A percentile compares a stretch with the other conserved stretches of the same genome.
These are phyloP conservation scores for Neelides folsomi DNA, from an alignment of 2,888 invertebrate species.

Conservation along the genomic window DNA sequence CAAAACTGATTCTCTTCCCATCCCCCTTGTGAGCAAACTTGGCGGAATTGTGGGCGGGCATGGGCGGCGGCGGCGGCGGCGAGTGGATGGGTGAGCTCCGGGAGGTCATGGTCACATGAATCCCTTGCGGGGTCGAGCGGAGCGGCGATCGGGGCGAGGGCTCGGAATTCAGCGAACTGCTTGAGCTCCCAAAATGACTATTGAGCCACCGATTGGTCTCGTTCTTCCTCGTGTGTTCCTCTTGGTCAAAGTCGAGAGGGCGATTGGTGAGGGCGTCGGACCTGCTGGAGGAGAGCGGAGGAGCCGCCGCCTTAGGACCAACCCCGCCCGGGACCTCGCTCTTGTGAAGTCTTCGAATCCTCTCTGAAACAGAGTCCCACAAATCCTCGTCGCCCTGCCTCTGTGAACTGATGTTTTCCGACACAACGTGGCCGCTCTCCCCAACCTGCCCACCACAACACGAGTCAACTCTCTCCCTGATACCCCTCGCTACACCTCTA, in stretches of 20 bases:
- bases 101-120: conserved; percentile 33
- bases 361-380: conserved; percentile 65
- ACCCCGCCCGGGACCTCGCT: conserved; percentile 12
- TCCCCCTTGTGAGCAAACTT: conserved; percentile 14
- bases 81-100: conserved; percentile 27
- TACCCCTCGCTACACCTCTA: too few species aligned
- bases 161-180: conserved; percentile 32
- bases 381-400: conserved; percentile 51
- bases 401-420: conserved; percentile 69
- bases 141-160: conserved; percentile 29
- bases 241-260: conserved; percentile 70
- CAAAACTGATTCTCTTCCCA: conserved; percentile 32
- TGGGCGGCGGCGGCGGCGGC: conserved; percentile 22
- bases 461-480: too few species aligned
- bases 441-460: conserved; percentile 40
- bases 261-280: conserved; percentile 61
- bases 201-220: conserved; percentile 86
- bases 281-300: conserved; percentile 10
- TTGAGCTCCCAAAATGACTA: conserved; percentile 59
- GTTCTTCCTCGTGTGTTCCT: conserved; percentile 75
- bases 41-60: conserved; percentile 8
- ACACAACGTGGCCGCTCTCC: conserved; percentile 66
- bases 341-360: conserved; percentile 44
- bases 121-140: conserved; percentile 26
- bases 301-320: conserved; percentile 7